Base-by-base conservation (phyloP, 53 echinoderm and acorn worm species). In the Hippasteria phrygiana region DNA sequence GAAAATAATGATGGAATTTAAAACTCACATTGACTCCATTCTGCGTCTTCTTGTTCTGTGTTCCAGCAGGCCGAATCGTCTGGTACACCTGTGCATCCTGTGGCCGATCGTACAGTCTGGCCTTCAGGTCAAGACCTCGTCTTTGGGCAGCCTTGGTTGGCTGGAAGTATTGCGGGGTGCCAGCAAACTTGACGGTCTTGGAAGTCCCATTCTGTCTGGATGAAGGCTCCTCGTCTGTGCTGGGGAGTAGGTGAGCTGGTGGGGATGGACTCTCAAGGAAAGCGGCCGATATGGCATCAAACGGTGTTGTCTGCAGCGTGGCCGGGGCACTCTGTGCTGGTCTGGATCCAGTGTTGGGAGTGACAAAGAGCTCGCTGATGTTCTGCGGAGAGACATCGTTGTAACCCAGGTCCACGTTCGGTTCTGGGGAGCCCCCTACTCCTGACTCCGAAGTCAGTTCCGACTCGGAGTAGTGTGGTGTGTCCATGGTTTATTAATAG, bases 81-180 rank as follows among this genome's bases (percentile, higher is more conserved):
- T 90, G 93, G 55, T 94, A 94, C 18, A 95, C 99, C 87, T 96
- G 99, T 14, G 99, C 94, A 90, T 99, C 99, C 76, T 94, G 93
- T 2, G 96, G 92, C 48, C 94, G 87, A 80, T 99, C 99, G 80
- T 99, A 99, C 32, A 99, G 88, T 43, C 99, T 96, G n/a, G 96
- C 87, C 70, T 94, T 99, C 70, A 99, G 76, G 75, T 99, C 99
- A 12, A 97, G 80, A 20, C 96, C 91, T 27, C 91, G 92, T 62
- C 77, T 87, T 87, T 94, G 91, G 14, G 96, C 94, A 31, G 94
- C 90, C 37, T 88, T 91, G 39, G 90, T 92, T 5, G 96, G 91
- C 75, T 91, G 89, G 74, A 94, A 91, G 75, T 92, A 96, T 42
- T 94, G 93, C 10, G 89, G 92, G 13, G 88, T 85, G 6, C 45